Evolutionary conservation across 35 echinoderm and acorn worm species (phyloP).

Genomic region (Stichopus chloronotus): DNA sequence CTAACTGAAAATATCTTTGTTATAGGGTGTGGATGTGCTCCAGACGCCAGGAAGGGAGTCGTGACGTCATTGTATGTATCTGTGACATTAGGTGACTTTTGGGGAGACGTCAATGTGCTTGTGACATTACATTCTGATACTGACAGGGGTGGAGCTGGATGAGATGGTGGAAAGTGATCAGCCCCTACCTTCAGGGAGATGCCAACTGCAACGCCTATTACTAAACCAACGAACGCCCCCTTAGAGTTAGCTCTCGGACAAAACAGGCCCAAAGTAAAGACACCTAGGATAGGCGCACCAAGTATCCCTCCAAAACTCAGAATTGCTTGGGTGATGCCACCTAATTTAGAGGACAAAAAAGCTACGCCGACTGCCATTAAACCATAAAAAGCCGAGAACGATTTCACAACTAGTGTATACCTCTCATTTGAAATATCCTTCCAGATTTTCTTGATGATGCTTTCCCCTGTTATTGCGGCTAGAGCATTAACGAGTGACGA

Average conservation of each 20-base stretch:
- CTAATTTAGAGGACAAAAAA: neutral
- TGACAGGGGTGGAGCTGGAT: neutral
- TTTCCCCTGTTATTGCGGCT: neutral
- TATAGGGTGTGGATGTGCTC: neutral
- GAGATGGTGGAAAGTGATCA: neutral
- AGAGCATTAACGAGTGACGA: constrained; percentile 21
- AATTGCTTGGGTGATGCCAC: neutral
- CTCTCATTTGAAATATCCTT: neutral
- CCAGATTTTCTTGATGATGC: neutral
- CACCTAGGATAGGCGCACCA: neutral
- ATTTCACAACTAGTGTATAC: neutral
- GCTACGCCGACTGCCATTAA: neutral
- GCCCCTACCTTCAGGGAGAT: constrained; percentile 10
- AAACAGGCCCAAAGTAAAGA: constrained; percentile 9
- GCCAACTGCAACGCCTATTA: neutral
- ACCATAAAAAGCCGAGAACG: neutral
- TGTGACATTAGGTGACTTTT: neutral
- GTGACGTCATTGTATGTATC: neutral
- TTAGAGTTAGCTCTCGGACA: neutral
- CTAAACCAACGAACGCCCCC: neutral
- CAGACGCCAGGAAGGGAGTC: neutral
- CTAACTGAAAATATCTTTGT: neutral
- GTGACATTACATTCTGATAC: neutral
- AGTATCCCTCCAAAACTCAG: neutral
- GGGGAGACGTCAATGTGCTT: neutral